A percentile compares a stretch with the other conserved stretches of the same genome.
These are phyloP conservation scores for Tenthredo mesomela DNA, from an alignment of 2,888 invertebrate genomes.

Conservation along the genomic window DNA sequence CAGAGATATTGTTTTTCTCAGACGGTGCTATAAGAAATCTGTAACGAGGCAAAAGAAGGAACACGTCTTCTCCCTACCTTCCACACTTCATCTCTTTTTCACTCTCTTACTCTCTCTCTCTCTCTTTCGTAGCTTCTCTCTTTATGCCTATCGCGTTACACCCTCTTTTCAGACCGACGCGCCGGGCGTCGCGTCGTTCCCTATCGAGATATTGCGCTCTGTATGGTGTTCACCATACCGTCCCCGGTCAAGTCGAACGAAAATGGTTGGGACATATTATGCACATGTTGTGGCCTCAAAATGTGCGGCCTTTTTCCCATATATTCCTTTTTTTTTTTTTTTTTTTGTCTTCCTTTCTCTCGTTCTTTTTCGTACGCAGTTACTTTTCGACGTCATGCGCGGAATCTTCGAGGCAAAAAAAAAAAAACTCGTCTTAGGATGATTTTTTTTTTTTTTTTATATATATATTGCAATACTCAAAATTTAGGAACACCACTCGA, in stretches of 20 bases:
- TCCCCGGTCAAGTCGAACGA: background rate
- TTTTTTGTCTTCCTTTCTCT: background rate
- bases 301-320: background rate
- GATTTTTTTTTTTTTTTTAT: no score
- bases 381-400: background rate
- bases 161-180: slow-evolving; percentile 44
- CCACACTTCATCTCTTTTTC: background rate
- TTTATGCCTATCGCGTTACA: slow-evolving; percentile 41
- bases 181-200: slow-evolving; percentile 5
- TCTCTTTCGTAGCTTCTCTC: background rate
- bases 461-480: background rate
- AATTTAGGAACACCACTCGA: background rate
- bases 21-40: slow-evolving; percentile 20
- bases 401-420: background rate
- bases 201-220: background rate
- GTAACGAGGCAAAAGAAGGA: slow-evolving; percentile 37
- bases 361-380: background rate
- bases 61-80: background rate
- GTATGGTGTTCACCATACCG: background rate
- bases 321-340: background rate
- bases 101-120: background rate
- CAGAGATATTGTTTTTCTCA: slow-evolving; percentile 47
- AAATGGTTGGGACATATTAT: background rate
- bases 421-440: background rate
- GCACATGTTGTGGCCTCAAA: slow-evolving; percentile 3